Evolutionary conservation across 2,797 vertebrate species (phyloP).

Genomic region (Anguilla obscura): DNA sequence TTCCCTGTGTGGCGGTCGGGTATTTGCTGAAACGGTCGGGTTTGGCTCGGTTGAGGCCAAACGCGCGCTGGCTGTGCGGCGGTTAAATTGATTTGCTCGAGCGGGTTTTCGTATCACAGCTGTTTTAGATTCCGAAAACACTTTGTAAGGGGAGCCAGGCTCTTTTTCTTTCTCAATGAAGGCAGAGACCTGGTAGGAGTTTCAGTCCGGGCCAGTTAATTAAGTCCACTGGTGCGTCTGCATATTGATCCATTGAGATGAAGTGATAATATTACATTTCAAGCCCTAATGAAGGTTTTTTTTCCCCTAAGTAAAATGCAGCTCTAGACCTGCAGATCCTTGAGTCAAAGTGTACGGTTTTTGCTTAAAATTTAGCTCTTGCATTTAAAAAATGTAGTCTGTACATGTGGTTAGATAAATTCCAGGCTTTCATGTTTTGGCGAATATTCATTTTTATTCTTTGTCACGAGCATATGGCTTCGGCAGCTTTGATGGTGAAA

Average conservation of each 20-base stretch:
- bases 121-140: constrained; percentile 21
- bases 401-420: neutral
- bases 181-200: neutral
- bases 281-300: neutral
- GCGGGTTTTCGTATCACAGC: neutral
- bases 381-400: neutral
- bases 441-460: neutral
- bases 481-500: neutral
- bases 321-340: neutral
- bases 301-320: too few species aligned
- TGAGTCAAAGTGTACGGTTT: neutral
- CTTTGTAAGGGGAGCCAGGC: neutral
- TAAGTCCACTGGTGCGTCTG: neutral
- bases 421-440: neutral
- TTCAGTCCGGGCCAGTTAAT: constrained; percentile 12
- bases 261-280: constrained; percentile 20
- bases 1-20: neutral
- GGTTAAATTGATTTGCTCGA: neutral
- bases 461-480: neutral
- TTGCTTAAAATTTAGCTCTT: neutral
- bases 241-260: neutral
- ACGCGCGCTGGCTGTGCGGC: too few species aligned
- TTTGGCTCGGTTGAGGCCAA: neutral
- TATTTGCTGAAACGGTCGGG: neutral
- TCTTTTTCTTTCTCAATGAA: neutral